Conservation (phyloP, 1,140 invertebrate genomes). For the Sycobia sp. region DNA sequence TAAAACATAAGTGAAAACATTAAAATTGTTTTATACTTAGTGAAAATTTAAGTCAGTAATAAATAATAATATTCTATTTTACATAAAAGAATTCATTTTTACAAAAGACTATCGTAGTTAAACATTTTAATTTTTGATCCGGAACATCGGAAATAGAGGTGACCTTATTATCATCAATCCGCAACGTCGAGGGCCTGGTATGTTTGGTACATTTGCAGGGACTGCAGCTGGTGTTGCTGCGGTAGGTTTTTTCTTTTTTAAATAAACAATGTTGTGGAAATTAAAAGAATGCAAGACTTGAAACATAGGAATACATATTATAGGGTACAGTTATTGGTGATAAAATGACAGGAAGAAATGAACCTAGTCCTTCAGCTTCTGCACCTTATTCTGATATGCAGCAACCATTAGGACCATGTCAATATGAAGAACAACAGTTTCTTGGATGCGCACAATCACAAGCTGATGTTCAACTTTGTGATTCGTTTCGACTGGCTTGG, state of each 20-base stretch:
- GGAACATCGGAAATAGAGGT: too few species aligned
- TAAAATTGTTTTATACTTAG: too few species aligned
- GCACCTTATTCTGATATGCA: background rate
- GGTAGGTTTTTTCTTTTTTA: too few species aligned
- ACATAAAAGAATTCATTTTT: too few species aligned
- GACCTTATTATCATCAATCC: constrained; percentile 35
- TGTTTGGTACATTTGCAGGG: constrained; percentile 35
- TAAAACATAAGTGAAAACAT: too few species aligned
- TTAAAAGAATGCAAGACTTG: too few species aligned
- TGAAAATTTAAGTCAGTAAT: too few species aligned
- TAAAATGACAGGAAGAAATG: constrained; percentile 30
- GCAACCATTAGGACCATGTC: constrained; percentile 19
- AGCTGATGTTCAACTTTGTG: constrained; percentile 29
- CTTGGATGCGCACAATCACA: constrained; percentile 35
- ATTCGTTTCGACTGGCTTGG: constrained; percentile 30
- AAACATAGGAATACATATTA: constrained; percentile 17
- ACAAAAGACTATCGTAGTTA: too few species aligned
- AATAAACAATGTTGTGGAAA: too few species aligned
- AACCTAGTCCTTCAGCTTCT: constrained; percentile 6
- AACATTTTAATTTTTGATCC: too few species aligned
- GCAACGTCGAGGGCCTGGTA: constrained; percentile 20
- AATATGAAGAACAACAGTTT: constrained; percentile 30
- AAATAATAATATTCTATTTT: too few species aligned
- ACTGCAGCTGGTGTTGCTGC: constrained; percentile 39
- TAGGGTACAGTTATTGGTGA: constrained; percentile 32